These are phyloP conservation scores for human (Homo sapiens) DNA, from an alignment of 2,113 vertebrate genomes.

Conservation along the genomic window DNA sequence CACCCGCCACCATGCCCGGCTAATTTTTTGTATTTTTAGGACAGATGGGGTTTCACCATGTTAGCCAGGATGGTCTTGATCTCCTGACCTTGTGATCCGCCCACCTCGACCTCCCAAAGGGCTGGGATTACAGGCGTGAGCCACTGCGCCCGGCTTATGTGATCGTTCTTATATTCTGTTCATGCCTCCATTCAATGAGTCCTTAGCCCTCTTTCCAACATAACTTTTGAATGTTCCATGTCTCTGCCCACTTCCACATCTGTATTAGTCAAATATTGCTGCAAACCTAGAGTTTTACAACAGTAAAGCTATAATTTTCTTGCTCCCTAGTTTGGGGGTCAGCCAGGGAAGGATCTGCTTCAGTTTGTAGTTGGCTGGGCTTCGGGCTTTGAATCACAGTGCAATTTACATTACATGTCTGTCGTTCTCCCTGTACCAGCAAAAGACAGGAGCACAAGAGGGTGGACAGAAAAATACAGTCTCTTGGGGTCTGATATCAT, in stretches of 20 bases:
- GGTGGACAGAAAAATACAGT: not conserved
- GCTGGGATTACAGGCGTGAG: too few relatives aligned
- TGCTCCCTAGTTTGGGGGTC: not conserved
- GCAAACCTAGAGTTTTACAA: not conserved
- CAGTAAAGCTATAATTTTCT: not conserved
- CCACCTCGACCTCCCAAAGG: too few relatives aligned
- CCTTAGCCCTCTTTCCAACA: not conserved
- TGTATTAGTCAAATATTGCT: not conserved
- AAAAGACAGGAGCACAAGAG: not conserved
- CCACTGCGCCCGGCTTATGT: not conserved
- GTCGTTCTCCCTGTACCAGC: not conserved
- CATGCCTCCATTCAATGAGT: not conserved
- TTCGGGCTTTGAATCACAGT: not conserved
- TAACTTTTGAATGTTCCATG: not conserved
- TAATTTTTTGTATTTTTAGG: too few relatives aligned
- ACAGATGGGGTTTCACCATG: too few relatives aligned
- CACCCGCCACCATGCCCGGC: too few relatives aligned
- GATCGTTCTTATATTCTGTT: not conserved
- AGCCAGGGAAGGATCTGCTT: not conserved
- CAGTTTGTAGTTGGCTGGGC: not conserved
- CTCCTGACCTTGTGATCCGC: too few relatives aligned
- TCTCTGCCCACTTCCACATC: not conserved
- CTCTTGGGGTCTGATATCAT: not conserved
- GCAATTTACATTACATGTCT: not conserved
- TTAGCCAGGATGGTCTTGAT: too few relatives aligned